A percentile compares a stretch with the other conserved stretches of the same genome.
Conservation (phyloP, 2,797 vertebrate species). For the Monodelphis domestica region DNA sequence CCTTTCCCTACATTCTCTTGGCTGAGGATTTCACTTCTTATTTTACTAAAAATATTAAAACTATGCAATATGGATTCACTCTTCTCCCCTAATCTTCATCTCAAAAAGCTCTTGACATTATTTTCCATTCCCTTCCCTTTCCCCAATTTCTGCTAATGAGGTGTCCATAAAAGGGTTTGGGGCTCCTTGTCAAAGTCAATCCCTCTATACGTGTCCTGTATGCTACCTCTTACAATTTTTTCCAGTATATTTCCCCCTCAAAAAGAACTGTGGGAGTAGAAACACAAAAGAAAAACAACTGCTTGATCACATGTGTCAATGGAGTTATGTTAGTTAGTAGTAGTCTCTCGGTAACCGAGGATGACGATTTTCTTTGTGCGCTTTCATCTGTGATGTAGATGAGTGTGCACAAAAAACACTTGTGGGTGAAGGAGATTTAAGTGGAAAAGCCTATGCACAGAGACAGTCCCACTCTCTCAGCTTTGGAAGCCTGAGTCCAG, state of each 20-base stretch:
- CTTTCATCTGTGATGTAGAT: too few species aligned
- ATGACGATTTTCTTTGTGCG: too few species aligned
- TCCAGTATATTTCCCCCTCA: background rate
- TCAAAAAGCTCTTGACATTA: background rate
- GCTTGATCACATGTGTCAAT: too few species aligned
- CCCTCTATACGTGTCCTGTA: background rate
- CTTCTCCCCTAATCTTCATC: background rate
- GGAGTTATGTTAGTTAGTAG: too few species aligned
- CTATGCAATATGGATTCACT: background rate
- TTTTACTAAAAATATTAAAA: background rate
- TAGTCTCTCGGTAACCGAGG: too few species aligned
- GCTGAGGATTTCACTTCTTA: background rate
- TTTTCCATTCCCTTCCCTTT: background rate
- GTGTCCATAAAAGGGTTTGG: background rate
- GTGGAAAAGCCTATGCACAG: too few species aligned
- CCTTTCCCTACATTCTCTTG: background rate
- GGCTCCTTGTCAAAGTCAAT: background rate
- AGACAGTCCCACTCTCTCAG: too few species aligned
- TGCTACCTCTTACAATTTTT: background rate
- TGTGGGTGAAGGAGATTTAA: too few species aligned
- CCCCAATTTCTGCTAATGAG: background rate
- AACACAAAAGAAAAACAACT: too few species aligned
- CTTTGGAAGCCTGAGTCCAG: too few species aligned
- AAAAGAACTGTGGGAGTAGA: too few species aligned
- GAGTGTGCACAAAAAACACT: too few species aligned